Conservation (phyloP, 2,113 vertebrate species). For the Morone saxatilis region DNA sequence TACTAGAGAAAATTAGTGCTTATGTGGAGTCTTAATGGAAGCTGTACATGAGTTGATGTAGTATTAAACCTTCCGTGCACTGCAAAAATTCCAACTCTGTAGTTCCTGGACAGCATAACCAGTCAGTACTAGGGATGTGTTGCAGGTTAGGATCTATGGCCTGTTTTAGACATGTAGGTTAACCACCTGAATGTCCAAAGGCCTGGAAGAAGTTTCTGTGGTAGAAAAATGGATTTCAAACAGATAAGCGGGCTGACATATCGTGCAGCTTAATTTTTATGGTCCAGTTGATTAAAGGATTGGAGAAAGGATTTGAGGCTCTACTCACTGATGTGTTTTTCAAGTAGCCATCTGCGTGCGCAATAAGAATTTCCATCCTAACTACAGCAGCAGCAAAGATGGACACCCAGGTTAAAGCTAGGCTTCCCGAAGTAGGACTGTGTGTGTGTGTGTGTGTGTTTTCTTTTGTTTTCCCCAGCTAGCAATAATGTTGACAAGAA, state of each 20-base stretch:
- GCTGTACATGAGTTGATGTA: neutral
- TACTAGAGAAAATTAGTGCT: neutral
- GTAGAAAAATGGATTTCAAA: constrained; percentile 3
- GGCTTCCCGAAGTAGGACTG: constrained; percentile 18
- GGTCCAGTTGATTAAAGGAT: neutral
- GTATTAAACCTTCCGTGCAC: neutral
- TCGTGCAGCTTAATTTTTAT: constrained; percentile 5
- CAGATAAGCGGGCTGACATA: neutral
- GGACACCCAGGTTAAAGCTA: constrained; percentile 6
- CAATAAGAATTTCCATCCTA: constrained; percentile 35
- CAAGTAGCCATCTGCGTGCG: constrained; percentile 16
- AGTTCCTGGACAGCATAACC: neutral
- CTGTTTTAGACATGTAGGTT: constrained; percentile 7
- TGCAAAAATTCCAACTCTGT: neutral
- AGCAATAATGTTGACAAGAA: constrained; percentile 61
- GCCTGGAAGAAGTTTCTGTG: neutral
- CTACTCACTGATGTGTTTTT: constrained; percentile 29
- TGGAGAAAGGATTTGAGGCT: constrained; percentile 11
- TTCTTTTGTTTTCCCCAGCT: constrained; percentile 27
- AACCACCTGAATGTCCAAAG: neutral
- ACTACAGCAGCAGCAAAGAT: constrained; percentile 13
- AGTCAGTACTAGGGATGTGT: neutral
- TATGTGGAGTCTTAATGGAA: neutral
- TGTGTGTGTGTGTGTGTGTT: constrained; percentile 7
- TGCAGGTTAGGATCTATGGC: neutral